Evolutionary conservation across 2,113 vertebrate genomes (phyloP).

Genomic region (Mobula birostris): DNA sequence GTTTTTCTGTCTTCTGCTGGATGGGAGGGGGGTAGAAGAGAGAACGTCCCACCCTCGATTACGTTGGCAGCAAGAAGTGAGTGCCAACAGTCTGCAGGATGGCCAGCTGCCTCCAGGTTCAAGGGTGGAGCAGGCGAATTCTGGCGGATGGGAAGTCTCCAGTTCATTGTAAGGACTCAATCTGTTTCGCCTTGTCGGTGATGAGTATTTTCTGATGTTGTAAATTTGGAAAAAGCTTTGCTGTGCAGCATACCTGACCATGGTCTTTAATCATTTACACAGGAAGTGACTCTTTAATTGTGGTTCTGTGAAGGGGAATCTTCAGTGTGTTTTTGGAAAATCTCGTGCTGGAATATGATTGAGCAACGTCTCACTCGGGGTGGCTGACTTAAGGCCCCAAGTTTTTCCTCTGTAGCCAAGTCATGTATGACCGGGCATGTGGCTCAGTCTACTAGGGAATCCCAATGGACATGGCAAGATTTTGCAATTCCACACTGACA

Average conservation of each 20-base stretch:
- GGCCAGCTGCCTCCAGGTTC: neutral
- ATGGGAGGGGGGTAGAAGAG: no score
- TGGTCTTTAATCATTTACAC: neutral
- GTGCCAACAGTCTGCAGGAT: no score
- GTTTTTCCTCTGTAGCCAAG: neutral
- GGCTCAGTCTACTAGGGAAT: neutral
- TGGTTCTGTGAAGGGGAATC: neutral
- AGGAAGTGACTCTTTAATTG: neutral
- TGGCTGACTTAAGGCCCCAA: neutral
- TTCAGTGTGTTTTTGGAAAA: neutral
- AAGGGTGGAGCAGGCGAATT: neutral
- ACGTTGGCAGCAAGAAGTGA: no score
- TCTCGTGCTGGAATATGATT: neutral
- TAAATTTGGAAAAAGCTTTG: neutral
- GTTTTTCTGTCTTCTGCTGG: no score
- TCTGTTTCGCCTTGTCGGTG: neutral
- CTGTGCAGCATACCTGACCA: neutral
- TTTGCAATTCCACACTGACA: neutral
- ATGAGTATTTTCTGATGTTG: neutral
- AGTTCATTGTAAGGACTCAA: neutral
- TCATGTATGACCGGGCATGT: neutral
- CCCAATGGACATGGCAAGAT: neutral
- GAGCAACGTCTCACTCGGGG: neutral
- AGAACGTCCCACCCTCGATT: no score
- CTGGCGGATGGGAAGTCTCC: neutral